These are phyloP conservation scores for Strigamia maritima DNA, from an alignment of 2,888 invertebrate species.

Conservation along the genomic window DNA sequence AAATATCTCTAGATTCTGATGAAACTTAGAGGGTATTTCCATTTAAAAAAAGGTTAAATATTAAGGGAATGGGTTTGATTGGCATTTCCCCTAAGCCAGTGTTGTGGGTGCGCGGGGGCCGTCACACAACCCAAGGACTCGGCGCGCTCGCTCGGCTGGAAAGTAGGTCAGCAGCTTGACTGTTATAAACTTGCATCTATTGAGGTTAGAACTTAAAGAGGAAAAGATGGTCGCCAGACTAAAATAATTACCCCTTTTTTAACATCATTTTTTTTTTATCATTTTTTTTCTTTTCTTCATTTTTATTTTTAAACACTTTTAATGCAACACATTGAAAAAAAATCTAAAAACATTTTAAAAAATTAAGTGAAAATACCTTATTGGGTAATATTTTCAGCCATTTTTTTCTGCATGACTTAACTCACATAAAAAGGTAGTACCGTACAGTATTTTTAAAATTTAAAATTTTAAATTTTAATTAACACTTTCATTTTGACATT, in stretches of 20 bases:
- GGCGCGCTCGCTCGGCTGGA: slow-evolving; percentile 32
- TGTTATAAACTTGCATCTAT: slow-evolving; percentile 34
- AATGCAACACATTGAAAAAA: background rate
- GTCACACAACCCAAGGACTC: slow-evolving; percentile 30
- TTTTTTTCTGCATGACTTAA: too few relatives aligned
- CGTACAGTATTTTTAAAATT: background rate
- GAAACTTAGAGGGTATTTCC: background rate
- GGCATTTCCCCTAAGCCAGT: slow-evolving; percentile 6
- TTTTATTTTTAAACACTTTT: background rate
- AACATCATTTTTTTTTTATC: background rate
- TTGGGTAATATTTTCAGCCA: too few relatives aligned
- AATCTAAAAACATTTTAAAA: too few relatives aligned
- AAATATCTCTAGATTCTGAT: too few relatives aligned
- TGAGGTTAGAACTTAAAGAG: slow-evolving; percentile 34
- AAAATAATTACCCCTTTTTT: slow-evolving; percentile 31
- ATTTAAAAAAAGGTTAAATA: background rate
- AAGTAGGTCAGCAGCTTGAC: slow-evolving; percentile 32
- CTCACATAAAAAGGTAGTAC: too few relatives aligned
- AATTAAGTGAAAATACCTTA: too few relatives aligned
- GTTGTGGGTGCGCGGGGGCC: slow-evolving; percentile 26
- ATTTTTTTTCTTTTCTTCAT: background rate
- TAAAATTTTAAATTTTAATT: background rate
- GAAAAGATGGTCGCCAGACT: slow-evolving; percentile 29
- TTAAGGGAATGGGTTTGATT: background rate
- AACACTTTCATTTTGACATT: background rate